phyloP scores from a whole-genome alignment of 2,797 vertebrate genomes.

The Brachymystax lenok region DNA sequence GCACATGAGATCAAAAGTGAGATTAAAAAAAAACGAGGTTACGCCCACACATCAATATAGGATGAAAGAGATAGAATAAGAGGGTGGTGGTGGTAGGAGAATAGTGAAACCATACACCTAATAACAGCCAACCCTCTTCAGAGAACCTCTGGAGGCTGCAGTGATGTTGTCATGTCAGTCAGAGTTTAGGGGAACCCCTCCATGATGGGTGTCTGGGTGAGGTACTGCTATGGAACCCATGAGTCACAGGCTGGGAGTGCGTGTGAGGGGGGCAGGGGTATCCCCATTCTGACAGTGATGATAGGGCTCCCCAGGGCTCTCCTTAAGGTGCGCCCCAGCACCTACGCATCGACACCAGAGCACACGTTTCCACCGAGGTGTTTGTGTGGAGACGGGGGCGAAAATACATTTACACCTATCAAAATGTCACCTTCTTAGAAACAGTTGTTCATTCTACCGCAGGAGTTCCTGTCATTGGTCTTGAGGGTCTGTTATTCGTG shows the following conservation, averaged over 20 bases:
- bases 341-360: constrained; percentile 35
- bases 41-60: constrained; percentile 32
- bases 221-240: constrained; percentile 22
- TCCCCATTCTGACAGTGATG: constrained; percentile 70
- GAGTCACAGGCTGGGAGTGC: constrained; percentile 60
- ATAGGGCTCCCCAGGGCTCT: constrained; percentile 72
- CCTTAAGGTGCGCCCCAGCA: constrained; percentile 55
- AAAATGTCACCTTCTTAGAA: background rate
- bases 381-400: constrained; percentile 32
- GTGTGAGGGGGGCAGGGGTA: constrained; percentile 66
- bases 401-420: background rate
- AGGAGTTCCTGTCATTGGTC: no score
- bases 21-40: constrained; percentile 40
- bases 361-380: constrained; percentile 40
- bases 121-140: constrained; percentile 12
- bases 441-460: background rate
- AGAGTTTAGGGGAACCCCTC: constrained; percentile 74
- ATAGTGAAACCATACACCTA: constrained; percentile 45
- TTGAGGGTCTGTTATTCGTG: background rate
- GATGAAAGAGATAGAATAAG: constrained; percentile 15
- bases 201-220: background rate
- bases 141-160: constrained; percentile 47
- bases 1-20: constrained; percentile 26
- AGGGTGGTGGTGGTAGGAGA: constrained; percentile 44
- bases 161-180: constrained; percentile 48